Percentiles rank a stretch among this genome's conserved stretches.
Evolutionary conservation across 2,797 vertebrate species (phyloP).

Genomic region (Chaetophractus vellerosus): DNA sequence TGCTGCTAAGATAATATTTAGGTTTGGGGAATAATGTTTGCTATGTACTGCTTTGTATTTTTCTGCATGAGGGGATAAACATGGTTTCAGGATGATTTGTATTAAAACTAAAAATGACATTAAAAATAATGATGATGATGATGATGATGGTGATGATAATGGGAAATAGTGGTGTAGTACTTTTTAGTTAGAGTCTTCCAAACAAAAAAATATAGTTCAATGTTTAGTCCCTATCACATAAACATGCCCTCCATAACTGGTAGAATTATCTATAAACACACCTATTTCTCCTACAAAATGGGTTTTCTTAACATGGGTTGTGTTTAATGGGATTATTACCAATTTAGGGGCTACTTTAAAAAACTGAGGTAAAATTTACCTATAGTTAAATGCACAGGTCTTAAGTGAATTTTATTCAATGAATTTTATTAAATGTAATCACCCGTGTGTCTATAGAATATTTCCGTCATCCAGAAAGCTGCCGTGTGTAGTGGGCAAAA

Average conservation of each 20-base stretch:
- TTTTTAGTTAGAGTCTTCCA: slow-evolving; percentile 42
- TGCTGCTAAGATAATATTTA: slow-evolving; percentile 42
- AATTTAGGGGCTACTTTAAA: slow-evolving; percentile 1
- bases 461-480: slow-evolving; percentile 46
- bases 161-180: neutral
- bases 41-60: slow-evolving; percentile 15
- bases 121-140: neutral
- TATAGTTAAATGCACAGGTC: neutral
- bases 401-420: neutral
- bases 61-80: neutral
- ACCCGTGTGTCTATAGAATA: neutral
- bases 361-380: neutral
- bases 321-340: neutral
- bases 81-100: slow-evolving; percentile 48
- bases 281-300: slow-evolving; percentile 6
- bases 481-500: neutral
- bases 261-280: slow-evolving; percentile 27
- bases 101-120: slow-evolving; percentile 11
- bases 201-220: neutral
- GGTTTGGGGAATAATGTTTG: slow-evolving; percentile 15
- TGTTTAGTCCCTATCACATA: neutral
- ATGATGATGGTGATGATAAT: neutral
- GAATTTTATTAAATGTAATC: slow-evolving; percentile 55
- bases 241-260: neutral
- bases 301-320: neutral